Conservation (phyloP, 2,797 vertebrate species). For the Lagocephalus sceleratus region DNA sequence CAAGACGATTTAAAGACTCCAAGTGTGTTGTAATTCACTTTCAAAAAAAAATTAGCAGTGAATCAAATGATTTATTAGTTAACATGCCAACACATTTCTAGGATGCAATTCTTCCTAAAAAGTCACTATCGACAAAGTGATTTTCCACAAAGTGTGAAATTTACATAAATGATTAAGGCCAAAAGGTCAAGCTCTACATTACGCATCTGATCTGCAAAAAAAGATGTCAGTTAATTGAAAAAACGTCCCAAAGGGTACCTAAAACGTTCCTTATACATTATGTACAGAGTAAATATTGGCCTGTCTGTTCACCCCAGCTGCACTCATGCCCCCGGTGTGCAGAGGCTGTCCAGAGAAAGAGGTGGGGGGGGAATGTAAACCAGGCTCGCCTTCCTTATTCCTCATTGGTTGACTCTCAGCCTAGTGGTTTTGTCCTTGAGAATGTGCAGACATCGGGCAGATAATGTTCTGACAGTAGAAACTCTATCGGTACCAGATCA, state of each 20-base stretch:
- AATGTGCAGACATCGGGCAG: slow-evolving; percentile 83
- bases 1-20: no score
- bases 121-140: background rate
- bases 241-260: slow-evolving; percentile 6
- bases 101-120: slow-evolving; percentile 1
- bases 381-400: slow-evolving; percentile 53
- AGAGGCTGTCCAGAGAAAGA: slow-evolving; percentile 13
- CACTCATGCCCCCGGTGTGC: slow-evolving; percentile 58
- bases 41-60: background rate
- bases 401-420: slow-evolving; percentile 66
- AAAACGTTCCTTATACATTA: slow-evolving; percentile 33
- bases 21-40: no score
- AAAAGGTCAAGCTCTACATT: no score
- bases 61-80: slow-evolving; percentile 18
- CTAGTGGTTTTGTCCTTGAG: slow-evolving; percentile 78
- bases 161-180: background rate
- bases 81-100: slow-evolving; percentile 11
- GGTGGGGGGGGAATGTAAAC: slow-evolving; percentile 53
- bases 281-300: slow-evolving; percentile 39
- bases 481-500: slow-evolving; percentile 78
- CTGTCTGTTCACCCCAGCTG: slow-evolving; percentile 61
- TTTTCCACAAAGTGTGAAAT: background rate
- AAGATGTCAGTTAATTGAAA: background rate
- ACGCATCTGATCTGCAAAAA: background rate
- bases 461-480: slow-evolving; percentile 85